Conservation (phyloP, 1,140 invertebrate genomes). For the Lethrus apterus region DNA sequence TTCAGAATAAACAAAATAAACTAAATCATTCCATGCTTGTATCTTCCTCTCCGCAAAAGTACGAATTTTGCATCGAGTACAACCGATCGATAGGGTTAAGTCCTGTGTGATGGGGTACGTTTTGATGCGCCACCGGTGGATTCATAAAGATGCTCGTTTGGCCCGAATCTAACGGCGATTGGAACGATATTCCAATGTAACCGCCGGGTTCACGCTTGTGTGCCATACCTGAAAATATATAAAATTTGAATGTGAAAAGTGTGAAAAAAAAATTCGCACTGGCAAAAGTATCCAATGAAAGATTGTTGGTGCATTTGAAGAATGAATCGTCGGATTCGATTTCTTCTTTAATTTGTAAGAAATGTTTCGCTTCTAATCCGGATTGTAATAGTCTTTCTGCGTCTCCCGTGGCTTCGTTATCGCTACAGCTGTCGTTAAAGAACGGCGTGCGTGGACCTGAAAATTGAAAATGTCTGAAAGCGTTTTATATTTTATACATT, state of each 20-base stretch:
- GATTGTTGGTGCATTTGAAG: slow-evolving; percentile 34
- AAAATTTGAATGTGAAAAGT: neutral
- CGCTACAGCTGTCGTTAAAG: slow-evolving; percentile 46
- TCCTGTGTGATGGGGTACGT: slow-evolving; percentile 30
- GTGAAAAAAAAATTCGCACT: slow-evolving; percentile 2
- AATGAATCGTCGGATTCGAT: slow-evolving; percentile 34
- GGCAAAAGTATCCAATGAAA: slow-evolving; percentile 26
- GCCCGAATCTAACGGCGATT: slow-evolving; percentile 24
- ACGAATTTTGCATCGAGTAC: slow-evolving; percentile 58
- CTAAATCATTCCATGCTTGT: slow-evolving; percentile 28
- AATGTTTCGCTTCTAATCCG: slow-evolving; percentile 38
- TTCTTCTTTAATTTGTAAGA: slow-evolving; percentile 40
- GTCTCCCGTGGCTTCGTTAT: slow-evolving; percentile 40
- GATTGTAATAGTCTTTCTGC: slow-evolving; percentile 26
- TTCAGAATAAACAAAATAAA: neutral
- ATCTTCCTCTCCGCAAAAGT: slow-evolving; percentile 52
- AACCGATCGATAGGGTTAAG: slow-evolving; percentile 56
- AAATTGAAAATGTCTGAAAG: too few species aligned
- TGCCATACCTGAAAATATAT: slow-evolving; percentile 17
- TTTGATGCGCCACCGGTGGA: slow-evolving; percentile 35
- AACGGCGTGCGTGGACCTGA: slow-evolving; percentile 42
- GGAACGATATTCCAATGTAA: slow-evolving; percentile 26
- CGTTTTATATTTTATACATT: too few species aligned
- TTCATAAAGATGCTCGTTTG: slow-evolving; percentile 28
- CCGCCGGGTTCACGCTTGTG: slow-evolving; percentile 16